Evolutionary conservation across 2,113 vertebrate species (phyloP), one percentile per base, ranked within the genome.

Genomic region (Malurus cyaneus): DNA sequence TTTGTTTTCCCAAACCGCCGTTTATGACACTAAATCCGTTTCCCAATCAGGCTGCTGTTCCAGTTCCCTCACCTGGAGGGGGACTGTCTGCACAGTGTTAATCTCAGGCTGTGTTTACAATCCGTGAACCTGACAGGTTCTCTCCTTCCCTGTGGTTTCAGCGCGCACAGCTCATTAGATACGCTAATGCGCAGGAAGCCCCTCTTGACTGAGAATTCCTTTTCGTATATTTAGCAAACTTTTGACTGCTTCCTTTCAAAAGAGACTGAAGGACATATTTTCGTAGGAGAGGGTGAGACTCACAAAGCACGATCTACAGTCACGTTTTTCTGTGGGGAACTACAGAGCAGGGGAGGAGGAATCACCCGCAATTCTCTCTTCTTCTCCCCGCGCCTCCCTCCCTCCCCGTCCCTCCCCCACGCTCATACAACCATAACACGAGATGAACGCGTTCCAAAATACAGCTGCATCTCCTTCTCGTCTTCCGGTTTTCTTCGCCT

Each of bases 321-420:
- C 96, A 96, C 80, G 83, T 90, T 96, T 94, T 94, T 84, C 89
- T 70, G 87, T 76, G 80, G 80, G 94, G 93, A 96, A 96, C 85
- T 57, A 94, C 73, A 52, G 86, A 86, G 91, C 85, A 94, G 88
- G 25, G 93, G 91, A 93, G 92, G 76, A 82, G 72, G 94, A 94
- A 94, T 94, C 76, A 95, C 91, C 85, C 60, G 81, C 93, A 86
- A 89, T 86, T 92, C 88, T 95, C 67, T 92, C 46, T 87, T 57
- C 69, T 78, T 89, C 87, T 86, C 86, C 85, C 86, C 71, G 9
- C 19, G 17, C 78, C 28, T 91, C 44, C 64, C 25, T 88, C 49
- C 53, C 83, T 80, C 36, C 32, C 29, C 15, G 65, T 60, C 83
- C 91, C 62, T 80, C 87, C 88, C 73, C 88, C 92, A n/a, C 62